Evolutionary conservation across 2,797 vertebrate genomes (phyloP).

Genomic region (Otolemur crassicaudatus): DNA sequence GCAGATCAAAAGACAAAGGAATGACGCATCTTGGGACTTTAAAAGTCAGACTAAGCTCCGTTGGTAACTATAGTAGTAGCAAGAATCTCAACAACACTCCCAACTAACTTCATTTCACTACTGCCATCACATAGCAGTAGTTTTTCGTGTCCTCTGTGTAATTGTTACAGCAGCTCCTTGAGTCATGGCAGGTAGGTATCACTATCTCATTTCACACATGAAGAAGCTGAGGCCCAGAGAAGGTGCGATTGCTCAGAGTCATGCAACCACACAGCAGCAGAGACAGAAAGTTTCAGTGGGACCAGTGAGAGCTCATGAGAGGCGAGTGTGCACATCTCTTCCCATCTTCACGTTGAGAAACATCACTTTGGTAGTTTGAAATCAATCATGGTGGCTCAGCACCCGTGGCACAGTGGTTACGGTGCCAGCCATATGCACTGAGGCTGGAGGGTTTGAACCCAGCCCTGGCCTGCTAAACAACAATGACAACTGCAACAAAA

Average conservation of each 20-base stretch:
- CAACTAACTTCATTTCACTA: not conserved
- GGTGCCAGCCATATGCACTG: too few relatives aligned
- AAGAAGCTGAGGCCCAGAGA: not conserved
- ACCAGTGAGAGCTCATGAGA: not conserved
- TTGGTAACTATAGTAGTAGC: not conserved
- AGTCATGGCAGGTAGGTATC: not conserved
- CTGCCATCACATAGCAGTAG: not conserved
- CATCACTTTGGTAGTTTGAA: not conserved
- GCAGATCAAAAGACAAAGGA: slow-evolving; percentile 30
- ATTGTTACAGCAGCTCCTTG: not conserved
- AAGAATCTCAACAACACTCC: not conserved
- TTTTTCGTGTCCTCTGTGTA: not conserved
- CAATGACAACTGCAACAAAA: too few relatives aligned
- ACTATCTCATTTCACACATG: not conserved
- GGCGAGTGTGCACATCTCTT: too few relatives aligned
- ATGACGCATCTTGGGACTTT: not conserved
- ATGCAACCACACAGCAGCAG: not conserved
- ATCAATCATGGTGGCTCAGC: not conserved
- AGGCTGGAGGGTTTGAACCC: too few relatives aligned
- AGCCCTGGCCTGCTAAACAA: too few relatives aligned
- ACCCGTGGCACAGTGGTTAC: too few relatives aligned
- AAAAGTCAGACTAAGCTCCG: not conserved
- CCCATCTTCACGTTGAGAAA: not conserved
- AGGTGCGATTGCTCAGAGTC: not conserved
- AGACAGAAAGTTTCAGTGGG: not conserved